These are phyloP conservation scores for Puma concolor DNA, from an alignment of 2,113 vertebrate genomes.

Conservation along the genomic window DNA sequence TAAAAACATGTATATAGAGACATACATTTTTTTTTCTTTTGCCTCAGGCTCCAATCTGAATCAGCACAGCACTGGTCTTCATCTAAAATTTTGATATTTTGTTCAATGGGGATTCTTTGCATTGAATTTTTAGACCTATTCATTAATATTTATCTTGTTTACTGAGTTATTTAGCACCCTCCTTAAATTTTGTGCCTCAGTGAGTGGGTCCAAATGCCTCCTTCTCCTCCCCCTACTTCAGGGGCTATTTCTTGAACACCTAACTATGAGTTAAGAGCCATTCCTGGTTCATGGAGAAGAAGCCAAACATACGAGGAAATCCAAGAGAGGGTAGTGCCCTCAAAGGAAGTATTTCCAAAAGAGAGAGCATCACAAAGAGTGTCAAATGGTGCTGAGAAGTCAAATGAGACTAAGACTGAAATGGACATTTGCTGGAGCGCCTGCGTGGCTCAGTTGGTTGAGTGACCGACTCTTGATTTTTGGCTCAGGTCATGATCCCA, in stretches of 20 bases:
- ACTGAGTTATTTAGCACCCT: background rate
- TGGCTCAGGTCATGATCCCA: no score
- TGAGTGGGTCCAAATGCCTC: background rate
- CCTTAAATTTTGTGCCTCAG: background rate
- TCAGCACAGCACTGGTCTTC: background rate
- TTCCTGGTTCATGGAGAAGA: background rate
- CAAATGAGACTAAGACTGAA: background rate
- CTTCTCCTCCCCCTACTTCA: background rate
- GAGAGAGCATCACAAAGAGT: background rate
- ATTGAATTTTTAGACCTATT: background rate
- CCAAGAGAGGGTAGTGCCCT: background rate
- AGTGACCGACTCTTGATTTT: no score
- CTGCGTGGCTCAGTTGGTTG: no score
- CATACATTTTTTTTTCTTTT: background rate
- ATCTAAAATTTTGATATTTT: constrained; percentile 16
- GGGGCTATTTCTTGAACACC: background rate
- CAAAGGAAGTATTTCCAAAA: background rate
- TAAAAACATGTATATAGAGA: background rate
- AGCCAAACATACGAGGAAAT: background rate
- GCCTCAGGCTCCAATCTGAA: constrained; percentile 26
- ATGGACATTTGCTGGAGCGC: background rate
- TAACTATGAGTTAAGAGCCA: background rate
- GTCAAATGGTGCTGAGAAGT: background rate
- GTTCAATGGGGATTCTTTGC: background rate
- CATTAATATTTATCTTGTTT: constrained; percentile 6